These are phyloP conservation scores for Eupsittula cactorum DNA, from an alignment of 2,113 vertebrate genomes.

Conservation along the genomic window DNA sequence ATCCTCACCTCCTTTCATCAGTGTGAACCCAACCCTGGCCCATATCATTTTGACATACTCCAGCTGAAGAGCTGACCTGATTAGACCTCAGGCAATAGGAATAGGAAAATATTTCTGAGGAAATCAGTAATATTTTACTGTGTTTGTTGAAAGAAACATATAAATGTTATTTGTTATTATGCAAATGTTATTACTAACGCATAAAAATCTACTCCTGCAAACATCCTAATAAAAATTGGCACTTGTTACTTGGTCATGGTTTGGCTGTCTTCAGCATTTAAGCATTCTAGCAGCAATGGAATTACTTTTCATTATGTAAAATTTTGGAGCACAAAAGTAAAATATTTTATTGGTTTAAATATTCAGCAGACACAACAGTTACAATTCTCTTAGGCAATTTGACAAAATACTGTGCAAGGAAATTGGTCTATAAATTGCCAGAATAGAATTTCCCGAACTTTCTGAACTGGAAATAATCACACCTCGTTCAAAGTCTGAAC, in stretches of 20 bases:
- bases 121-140: not conserved
- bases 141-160: not conserved
- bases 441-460: constrained; percentile 18
- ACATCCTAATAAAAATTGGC: not conserved
- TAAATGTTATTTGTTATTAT: not conserved
- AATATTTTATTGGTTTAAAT: not conserved
- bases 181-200: not conserved
- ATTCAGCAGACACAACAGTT: not conserved
- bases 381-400: not conserved
- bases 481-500: not conserved
- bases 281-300: not conserved
- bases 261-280: not conserved
- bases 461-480: not conserved
- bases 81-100: not conserved
- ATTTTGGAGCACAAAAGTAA: not conserved
- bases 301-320: constrained; percentile 1
- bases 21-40: not conserved
- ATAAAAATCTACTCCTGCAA: not conserved
- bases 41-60: not conserved
- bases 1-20: not conserved
- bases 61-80: not conserved
- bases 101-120: not conserved
- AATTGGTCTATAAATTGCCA: not conserved
- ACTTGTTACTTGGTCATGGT: not conserved
- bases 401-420: not conserved